These are phyloP conservation scores for Henricia sp. DNA, from an alignment of 53 echinoderm and acorn worm species.

Conservation along the genomic window DNA sequence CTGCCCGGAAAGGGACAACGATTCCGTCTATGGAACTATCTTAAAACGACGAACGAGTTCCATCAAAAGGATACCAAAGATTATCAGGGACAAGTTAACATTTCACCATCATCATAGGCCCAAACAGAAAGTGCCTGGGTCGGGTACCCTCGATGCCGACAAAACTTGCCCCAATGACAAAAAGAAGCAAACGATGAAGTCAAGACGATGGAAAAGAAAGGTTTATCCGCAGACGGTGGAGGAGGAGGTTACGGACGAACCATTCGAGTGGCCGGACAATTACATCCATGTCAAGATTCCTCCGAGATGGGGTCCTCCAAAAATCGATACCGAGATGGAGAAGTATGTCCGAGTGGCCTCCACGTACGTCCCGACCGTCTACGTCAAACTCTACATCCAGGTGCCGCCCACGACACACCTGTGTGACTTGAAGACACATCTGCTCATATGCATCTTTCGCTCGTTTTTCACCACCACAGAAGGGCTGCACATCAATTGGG, in stretches of 20 bases:
- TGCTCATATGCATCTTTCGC: constrained; percentile 62
- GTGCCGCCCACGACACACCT: constrained; percentile 29
- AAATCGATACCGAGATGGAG: constrained; percentile 7
- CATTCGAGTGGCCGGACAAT: constrained; percentile 52
- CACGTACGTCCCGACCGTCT: constrained; percentile 13
- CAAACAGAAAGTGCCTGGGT: constrained; percentile 13
- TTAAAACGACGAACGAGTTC: constrained; percentile 22
- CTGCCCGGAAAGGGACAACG: constrained; percentile 21
- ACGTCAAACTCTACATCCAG: constrained; percentile 55
- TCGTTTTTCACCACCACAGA: constrained; percentile 70
- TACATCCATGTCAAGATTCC: constrained; percentile 33
- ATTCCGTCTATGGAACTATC: background rate
- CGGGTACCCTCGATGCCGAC: background rate
- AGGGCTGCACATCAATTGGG: constrained; percentile 60
- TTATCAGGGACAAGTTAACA: constrained; percentile 32
- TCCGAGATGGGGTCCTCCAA: constrained; percentile 27
- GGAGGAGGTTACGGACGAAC: constrained; percentile 1
- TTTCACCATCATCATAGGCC: constrained; percentile 14
- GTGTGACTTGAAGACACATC: constrained; percentile 66
- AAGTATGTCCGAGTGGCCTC: constrained; percentile 57
- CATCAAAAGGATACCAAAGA: constrained; percentile 45
- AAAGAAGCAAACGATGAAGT: background rate
- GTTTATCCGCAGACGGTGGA: background rate
- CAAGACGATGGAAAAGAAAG: background rate
- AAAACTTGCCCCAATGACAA: background rate